These are phyloP conservation scores for Drosophila kuntzei DNA, from an alignment of 2,888 invertebrate genomes.

Conservation along the genomic window DNA sequence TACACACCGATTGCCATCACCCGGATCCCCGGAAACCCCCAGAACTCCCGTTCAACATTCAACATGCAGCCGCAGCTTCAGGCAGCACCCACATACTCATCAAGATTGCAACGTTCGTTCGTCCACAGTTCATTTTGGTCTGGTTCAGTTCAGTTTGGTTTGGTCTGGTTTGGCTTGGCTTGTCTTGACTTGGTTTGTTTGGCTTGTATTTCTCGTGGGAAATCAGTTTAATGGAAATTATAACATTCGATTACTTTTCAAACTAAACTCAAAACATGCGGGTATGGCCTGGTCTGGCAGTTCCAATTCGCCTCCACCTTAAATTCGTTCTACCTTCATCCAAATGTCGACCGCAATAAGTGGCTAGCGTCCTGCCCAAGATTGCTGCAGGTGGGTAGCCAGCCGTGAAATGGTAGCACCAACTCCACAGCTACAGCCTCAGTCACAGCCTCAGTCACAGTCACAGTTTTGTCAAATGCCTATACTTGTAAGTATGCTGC, in stretches of 20 bases:
- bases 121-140: slow-evolving; percentile 12
- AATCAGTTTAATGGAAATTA: slow-evolving; percentile 81
- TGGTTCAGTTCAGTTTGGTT: not conserved
- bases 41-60: not conserved
- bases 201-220: slow-evolving; percentile 72
- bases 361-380: slow-evolving; percentile 26
- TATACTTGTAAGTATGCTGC: slow-evolving; percentile 54
- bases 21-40: not conserved
- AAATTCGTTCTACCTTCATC: not conserved
- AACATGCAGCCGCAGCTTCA: slow-evolving; percentile 10
- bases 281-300: not conserved
- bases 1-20: slow-evolving; percentile 10
- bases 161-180: slow-evolving; percentile 3
- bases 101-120: slow-evolving; percentile 71
- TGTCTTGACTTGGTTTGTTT: slow-evolving; percentile 40
- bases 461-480: slow-evolving; percentile 60
- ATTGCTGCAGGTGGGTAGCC: slow-evolving; percentile 34
- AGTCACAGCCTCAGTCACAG: not conserved
- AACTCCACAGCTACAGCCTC: slow-evolving; percentile 13
- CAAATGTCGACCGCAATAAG: slow-evolving; percentile 28
- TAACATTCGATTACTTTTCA: slow-evolving; percentile 80
- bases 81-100: slow-evolving; percentile 48
- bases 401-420: slow-evolving; percentile 43
- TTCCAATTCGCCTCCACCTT: not conserved
- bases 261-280: slow-evolving; percentile 56